Evolutionary conservation across 2,113 vertebrate genomes (phyloP).

Genomic region (Alethe diademata): DNA sequence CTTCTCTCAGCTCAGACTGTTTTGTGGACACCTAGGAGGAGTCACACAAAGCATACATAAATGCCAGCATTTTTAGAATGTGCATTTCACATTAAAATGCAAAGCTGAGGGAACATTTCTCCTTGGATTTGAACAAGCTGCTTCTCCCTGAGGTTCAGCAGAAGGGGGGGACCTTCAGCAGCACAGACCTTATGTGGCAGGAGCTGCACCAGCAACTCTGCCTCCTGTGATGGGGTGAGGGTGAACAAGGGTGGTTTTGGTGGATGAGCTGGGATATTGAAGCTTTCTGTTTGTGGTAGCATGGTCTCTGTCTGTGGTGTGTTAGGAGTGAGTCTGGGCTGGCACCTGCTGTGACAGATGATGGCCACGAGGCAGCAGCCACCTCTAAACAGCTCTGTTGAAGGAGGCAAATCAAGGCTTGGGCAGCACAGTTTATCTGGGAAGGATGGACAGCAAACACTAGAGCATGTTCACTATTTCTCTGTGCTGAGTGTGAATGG

Average conservation of each 20-base stretch:
- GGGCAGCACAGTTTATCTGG: background rate
- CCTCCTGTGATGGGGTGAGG: background rate
- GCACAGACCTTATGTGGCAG: background rate
- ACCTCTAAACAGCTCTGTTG: background rate
- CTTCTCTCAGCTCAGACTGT: background rate
- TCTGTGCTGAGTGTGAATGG: background rate
- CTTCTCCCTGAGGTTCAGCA: background rate
- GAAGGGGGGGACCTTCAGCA: background rate
- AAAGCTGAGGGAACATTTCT: background rate
- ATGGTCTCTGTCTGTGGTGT: background rate
- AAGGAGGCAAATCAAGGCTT: background rate
- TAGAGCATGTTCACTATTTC: fast-evolving
- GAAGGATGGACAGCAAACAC: background rate
- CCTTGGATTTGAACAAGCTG: background rate
- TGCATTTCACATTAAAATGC: background rate
- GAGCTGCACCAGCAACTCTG: background rate
- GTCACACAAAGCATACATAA: background rate
- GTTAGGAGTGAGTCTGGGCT: background rate
- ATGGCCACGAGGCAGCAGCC: background rate
- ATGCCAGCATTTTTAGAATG: fast-evolving
- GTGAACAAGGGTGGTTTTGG: background rate
- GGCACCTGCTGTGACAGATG: background rate
- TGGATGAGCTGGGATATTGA: background rate
- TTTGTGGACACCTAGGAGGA: background rate
- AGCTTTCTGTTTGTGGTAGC: background rate